Base-by-base conservation (phyloP, 2,113 vertebrate species). In the Dolichotis patagonum region DNA sequence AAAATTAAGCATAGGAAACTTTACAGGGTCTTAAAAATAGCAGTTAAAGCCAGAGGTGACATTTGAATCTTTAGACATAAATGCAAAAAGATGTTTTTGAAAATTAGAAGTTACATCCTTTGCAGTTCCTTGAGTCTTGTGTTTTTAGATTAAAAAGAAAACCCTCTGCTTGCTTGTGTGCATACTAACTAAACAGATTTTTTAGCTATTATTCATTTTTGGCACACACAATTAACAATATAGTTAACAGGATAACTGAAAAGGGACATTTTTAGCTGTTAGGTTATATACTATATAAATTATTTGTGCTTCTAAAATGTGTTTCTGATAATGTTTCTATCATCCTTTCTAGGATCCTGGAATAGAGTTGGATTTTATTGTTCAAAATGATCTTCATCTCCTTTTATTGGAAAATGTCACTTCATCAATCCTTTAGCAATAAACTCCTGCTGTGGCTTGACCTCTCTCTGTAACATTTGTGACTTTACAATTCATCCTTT, bases 391-490 rank as follows among this genome's bases (percentile, higher is more conserved):
- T 96, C 77, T 95, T 97, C 60, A 24, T 97, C 78, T 96, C 41
- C 86, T 41, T 97, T 96, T 96, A 97, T 97, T 97, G 95, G 91
- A 96, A 96, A 98, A 83, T 96, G 97, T 97, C 97, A 97, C 95
- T 93, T 97, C 54, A 96, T 95, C 93, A 93, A 30, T 97, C 58
- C 85, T 88, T 96, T 89, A 75, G 93, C 96, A 94, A 95, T 95
- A 96, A 97, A 86, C 54, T 80, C 69, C 69, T 71, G 28, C 60
- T 80, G 95, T 75, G 92, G 82, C 71, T 97, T 98, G 96, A 98
- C 97, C 95, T 97, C 96, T n/a, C 77, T 80, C 80, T 85, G 71
- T 97, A 95, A 97, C 95, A 97, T 95, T n/a, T 86, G 94, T 95
- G 97, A 96, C 96, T 96, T 96, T 92, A 96, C 94, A 96, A 97